Conservation (phyloP, 1,140 invertebrate species). For the Bemisia tabaci region DNA sequence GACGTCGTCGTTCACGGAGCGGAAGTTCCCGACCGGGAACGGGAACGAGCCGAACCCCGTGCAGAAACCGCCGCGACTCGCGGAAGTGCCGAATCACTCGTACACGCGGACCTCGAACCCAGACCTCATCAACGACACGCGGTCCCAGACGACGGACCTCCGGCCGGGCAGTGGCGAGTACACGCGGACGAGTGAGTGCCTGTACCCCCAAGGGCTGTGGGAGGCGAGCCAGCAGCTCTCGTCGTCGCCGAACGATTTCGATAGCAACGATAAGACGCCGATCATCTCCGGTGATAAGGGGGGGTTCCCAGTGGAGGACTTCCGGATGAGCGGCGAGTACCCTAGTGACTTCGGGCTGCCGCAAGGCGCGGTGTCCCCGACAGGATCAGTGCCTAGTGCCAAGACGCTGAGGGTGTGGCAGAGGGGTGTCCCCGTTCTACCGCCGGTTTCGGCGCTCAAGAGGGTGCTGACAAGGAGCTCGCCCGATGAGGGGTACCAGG, state of each 20-base stretch:
- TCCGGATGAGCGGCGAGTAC: conserved; percentile 38
- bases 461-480: conserved; percentile 65
- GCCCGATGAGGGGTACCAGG: conserved; percentile 80
- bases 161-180: conserved; percentile 46
- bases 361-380: conserved; percentile 23
- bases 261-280: conserved; percentile 56
- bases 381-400: conserved; percentile 35
- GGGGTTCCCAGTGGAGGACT: conserved; percentile 24
- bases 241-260: conserved; percentile 30
- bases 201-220: conserved; percentile 57
- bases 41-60: conserved; percentile 46
- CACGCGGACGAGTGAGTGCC: conserved; percentile 41
- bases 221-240: conserved; percentile 24
- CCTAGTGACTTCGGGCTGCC: conserved; percentile 65
- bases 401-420: conserved; percentile 74
- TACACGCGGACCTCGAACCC: conserved; percentile 55
- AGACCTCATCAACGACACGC: conserved; percentile 64
- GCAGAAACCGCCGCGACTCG: conserved; percentile 48
- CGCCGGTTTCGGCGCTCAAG: conserved; percentile 63
- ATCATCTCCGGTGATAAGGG: conserved; percentile 39
- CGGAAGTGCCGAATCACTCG: conserved; percentile 45
- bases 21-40: conserved; percentile 7
- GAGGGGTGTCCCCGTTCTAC: conserved; percentile 63
- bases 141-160: conserved; percentile 16
- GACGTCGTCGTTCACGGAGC: conserved; percentile 28